These are phyloP conservation scores for Benitochromis conjunctus DNA, from an alignment of 2,113 vertebrate genomes.

Conservation along the genomic window DNA sequence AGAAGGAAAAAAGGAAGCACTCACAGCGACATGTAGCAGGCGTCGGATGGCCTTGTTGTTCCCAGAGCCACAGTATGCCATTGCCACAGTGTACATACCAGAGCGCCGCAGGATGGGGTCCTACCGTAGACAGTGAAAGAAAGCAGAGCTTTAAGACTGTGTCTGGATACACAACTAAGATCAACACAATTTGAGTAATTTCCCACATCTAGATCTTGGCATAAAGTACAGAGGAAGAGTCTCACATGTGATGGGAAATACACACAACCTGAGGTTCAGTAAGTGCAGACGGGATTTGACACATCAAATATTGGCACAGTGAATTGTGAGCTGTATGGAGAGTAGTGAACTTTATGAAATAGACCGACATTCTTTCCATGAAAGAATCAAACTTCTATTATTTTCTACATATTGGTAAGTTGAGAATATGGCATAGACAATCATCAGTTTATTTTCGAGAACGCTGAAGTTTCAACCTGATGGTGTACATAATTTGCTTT, in stretches of 20 bases:
- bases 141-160: constrained; percentile 50
- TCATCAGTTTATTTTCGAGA: background rate
- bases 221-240: background rate
- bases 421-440: fast-evolving
- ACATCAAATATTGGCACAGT: background rate
- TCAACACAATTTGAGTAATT: background rate
- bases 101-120: constrained; percentile 96
- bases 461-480: background rate
- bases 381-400: background rate
- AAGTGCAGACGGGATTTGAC: background rate
- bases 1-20: constrained; percentile 54
- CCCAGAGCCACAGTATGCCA: constrained; percentile 98
- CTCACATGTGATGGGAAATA: background rate
- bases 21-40: constrained; percentile 95
- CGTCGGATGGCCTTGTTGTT: constrained; percentile 99
- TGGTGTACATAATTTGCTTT: background rate
- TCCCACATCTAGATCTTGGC: background rate
- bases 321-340: background rate
- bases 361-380: background rate
- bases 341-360: background rate
- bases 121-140: constrained; percentile 69
- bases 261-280: background rate
- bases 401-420: background rate
- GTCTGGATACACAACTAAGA: background rate
- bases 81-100: constrained; percentile 98